Conservation (phyloP, 2,797 vertebrate species). For the Melanotaenia nigrans region DNA sequence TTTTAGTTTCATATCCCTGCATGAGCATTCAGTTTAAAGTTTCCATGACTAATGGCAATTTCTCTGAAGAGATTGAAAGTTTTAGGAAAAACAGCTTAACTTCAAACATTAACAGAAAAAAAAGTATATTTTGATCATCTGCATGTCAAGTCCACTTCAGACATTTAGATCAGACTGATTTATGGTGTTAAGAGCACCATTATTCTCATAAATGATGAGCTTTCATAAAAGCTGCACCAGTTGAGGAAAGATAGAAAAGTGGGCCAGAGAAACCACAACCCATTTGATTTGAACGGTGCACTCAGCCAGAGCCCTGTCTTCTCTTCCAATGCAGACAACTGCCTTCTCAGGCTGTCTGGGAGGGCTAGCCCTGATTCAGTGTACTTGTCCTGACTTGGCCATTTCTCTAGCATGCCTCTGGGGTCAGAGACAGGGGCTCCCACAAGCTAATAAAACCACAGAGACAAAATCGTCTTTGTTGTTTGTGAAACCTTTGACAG, state of each 20-base stretch:
- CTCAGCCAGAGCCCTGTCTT: slow-evolving; percentile 47
- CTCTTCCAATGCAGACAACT: slow-evolving; percentile 57
- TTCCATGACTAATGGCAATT: slow-evolving; percentile 59
- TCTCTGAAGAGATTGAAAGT: slow-evolving; percentile 9
- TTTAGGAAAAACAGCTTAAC: slow-evolving; percentile 25
- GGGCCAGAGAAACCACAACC: slow-evolving; percentile 58
- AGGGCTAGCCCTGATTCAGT: slow-evolving; percentile 53
- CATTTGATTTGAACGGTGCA: slow-evolving; percentile 44
- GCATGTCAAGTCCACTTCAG: slow-evolving; percentile 24
- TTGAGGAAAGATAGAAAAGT: slow-evolving; percentile 29
- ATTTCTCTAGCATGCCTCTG: slow-evolving; percentile 59
- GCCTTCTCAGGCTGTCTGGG: slow-evolving; percentile 59
- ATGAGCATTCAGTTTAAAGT: slow-evolving; percentile 37
- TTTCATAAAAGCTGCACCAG: slow-evolving; percentile 50
- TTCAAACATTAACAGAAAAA: slow-evolving; percentile 23
- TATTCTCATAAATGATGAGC: slow-evolving; percentile 25
- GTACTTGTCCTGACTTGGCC: slow-evolving; percentile 65
- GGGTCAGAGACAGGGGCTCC: slow-evolving; percentile 68
- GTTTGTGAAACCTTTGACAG: slow-evolving; percentile 51
- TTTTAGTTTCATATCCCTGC: slow-evolving; percentile 42
- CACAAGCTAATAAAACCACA: slow-evolving; percentile 70
- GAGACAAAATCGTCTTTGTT: slow-evolving; percentile 69
- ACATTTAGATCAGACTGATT: slow-evolving; percentile 34
- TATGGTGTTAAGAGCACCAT: slow-evolving; percentile 35
- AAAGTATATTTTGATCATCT: slow-evolving; percentile 30